A percentile compares a stretch with the other conserved stretches of the same genome.
These are phyloP conservation scores for Leptinotarsa texana DNA, from an alignment of 1,140 invertebrate genomes.

Conservation along the genomic window DNA sequence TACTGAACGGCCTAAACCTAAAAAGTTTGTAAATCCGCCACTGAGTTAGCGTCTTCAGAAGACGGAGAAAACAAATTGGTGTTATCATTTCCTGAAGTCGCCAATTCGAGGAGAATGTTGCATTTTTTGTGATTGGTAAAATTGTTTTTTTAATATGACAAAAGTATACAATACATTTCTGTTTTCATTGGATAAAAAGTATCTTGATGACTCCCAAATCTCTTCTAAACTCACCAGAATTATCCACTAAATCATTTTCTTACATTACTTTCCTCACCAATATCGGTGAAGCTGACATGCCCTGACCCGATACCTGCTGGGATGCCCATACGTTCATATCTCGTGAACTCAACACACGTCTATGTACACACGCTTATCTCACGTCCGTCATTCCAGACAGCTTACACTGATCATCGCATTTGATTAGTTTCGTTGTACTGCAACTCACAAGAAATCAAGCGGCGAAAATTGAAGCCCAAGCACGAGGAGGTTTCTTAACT, in stretches of 20 bases:
- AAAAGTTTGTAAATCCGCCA: no score
- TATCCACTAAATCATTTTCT: neutral
- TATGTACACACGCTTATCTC: slow-evolving; percentile 34
- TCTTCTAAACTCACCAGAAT: neutral
- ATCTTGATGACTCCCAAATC: no score
- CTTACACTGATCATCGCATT: slow-evolving; percentile 33
- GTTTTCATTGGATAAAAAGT: no score
- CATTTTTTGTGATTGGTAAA: no score
- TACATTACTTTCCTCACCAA: neutral
- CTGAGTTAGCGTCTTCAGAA: no score
- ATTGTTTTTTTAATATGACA: no score
- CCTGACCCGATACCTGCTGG: slow-evolving; percentile 45
- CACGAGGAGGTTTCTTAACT: neutral
- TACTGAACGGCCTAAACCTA: no score
- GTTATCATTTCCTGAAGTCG: no score
- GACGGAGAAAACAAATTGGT: no score
- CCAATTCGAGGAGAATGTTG: no score
- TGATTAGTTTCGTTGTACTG: slow-evolving; percentile 32
- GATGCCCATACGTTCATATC: slow-evolving; percentile 23
- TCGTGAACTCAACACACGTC: slow-evolving; percentile 11
- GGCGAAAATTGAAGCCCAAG: neutral
- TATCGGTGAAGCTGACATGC: slow-evolving; percentile 34
- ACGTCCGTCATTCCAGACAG: slow-evolving; percentile 30
- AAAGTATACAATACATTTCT: no score
- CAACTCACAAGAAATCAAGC: neutral